Base-by-base conservation (phyloP, 2,797 vertebrate genomes). In the Xiphophorus birchmanni region DNA sequence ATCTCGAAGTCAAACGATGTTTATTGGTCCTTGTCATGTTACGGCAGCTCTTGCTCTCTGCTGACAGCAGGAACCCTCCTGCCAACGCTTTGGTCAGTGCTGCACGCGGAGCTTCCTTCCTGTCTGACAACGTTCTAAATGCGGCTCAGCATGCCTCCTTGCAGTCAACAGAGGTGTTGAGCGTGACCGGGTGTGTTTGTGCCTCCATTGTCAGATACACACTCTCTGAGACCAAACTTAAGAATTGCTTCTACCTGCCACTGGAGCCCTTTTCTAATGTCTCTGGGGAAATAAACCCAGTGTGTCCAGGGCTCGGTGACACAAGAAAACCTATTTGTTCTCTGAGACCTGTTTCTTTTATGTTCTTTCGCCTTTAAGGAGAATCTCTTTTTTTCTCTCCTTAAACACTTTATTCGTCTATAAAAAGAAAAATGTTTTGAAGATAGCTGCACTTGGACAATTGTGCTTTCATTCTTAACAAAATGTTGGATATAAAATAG, bases 41-140 rank as follows among this genome's bases (percentile, higher is more conserved):
- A 5, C 35, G 21, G 63, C 63, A 37, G 35, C 17, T 37, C 35
- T 18, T 18, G 40, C 60, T 65, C 58, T 32, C 32, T 65, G 63
- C 35, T 65, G 58, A 65, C 63, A 65, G 63, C 35, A 65, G 63
- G 63, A 65, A 37, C 17, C 35, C 63, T 65, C 63, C 63, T 65
- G 32, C 35, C 17, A 21, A 21, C 35, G 18, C 35, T 29, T 65
- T 4, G 63, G 63, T 37, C 63, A 65, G 17, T 37, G 32, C 63
- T 65, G 1, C 35, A 37, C 63, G 23, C 0, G 2, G 63, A 63
- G 58, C 29, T 65, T 65, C 63, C 63, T 65, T 65, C 35, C 35
- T 37, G 7, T 65, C 17, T 37, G 63, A 21, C 3, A 17, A 65
- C 63, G 21, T 65, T 65, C 63, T 65, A 37, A 65, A 65, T 65